These are phyloP conservation scores for Oncorhynchus keta DNA, from an alignment of 2,113 vertebrate species.

Conservation along the genomic window DNA sequence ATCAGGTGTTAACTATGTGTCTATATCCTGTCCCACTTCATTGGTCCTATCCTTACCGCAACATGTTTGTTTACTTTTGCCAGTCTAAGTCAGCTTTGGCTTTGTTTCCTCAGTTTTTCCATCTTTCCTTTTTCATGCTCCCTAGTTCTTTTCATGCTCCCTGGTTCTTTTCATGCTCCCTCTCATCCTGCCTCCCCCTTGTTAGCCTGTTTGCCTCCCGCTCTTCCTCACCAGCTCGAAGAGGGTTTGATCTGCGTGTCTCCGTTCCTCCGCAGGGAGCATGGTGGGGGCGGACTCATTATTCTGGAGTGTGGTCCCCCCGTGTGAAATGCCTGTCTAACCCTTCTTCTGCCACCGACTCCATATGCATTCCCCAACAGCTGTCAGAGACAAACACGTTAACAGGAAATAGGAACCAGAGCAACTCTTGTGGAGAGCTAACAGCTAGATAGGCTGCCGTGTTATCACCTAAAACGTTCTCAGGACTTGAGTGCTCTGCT, in stretches of 20 bases:
- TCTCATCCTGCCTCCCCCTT: slow-evolving; percentile 12
- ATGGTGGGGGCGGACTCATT: slow-evolving; percentile 58
- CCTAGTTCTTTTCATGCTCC: slow-evolving; percentile 18
- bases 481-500: slow-evolving; percentile 32
- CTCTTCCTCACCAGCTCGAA: slow-evolving; percentile 5
- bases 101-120: slow-evolving; percentile 22
- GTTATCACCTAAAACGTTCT: slow-evolving; percentile 33
- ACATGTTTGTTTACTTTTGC: background rate
- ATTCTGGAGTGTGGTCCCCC: slow-evolving; percentile 49
- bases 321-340: slow-evolving; percentile 53
- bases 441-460: slow-evolving; percentile 29
- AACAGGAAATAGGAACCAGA: background rate
- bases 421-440: slow-evolving; percentile 25
- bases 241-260: slow-evolving; percentile 51
- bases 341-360: slow-evolving; percentile 51
- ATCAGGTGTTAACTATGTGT: background rate
- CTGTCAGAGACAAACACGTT: slow-evolving; percentile 41
- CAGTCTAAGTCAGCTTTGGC: slow-evolving; percentile 1
- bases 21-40: background rate
- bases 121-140: background rate
- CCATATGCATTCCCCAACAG: slow-evolving; percentile 41
- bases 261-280: slow-evolving; percentile 26
- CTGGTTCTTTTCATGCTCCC: no score
- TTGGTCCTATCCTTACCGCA: background rate
- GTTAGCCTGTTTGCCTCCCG: slow-evolving; percentile 37